These are phyloP conservation scores for Cryptus viduatorius DNA, from an alignment of 2,888 invertebrate genomes.

Conservation along the genomic window DNA sequence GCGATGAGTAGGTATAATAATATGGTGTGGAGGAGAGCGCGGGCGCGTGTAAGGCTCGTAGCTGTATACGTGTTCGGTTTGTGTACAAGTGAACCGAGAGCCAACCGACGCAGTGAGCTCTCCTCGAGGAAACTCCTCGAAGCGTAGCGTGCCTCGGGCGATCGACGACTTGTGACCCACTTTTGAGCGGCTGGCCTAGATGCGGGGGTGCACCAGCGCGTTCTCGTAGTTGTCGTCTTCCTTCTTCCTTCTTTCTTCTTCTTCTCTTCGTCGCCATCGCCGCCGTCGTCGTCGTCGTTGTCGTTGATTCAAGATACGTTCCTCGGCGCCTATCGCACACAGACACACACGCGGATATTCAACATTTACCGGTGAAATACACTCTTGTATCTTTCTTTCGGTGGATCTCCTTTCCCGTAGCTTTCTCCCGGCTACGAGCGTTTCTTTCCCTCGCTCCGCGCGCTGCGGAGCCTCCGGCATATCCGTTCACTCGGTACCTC, in stretches of 20 bases:
- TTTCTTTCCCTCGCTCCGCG: conserved; percentile 67
- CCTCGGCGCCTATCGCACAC: conserved; percentile 34
- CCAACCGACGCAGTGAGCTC: conserved; percentile 27
- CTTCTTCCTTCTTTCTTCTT: conserved; percentile 60
- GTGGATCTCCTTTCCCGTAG: conserved; percentile 62
- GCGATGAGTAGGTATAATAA: conserved; percentile 65
- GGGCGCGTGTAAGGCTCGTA: conserved; percentile 39
- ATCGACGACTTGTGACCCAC: conserved; percentile 83
- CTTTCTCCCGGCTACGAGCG: conserved; percentile 62
- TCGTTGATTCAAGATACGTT: conserved; percentile 59
- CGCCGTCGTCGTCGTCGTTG: conserved; percentile 52
- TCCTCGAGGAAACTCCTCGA: conserved; percentile 70
- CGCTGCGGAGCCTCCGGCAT: conserved; percentile 38
- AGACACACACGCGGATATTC: neutral
- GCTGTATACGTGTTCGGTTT: conserved; percentile 33
- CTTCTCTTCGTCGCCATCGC: conserved; percentile 52
- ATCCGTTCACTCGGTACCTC: conserved; percentile 55
- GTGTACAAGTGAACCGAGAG: conserved; percentile 49
- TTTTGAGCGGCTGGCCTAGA: conserved; percentile 81
- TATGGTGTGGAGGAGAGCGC: conserved; percentile 47
- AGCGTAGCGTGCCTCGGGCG: conserved; percentile 72
- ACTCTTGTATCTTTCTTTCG: conserved; percentile 39
- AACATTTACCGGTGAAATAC: conserved; percentile 9
- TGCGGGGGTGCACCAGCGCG: conserved; percentile 78
- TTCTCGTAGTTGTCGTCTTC: conserved; percentile 71